A percentile compares a stretch with the other conserved stretches of the same genome.
Conservation (phyloP, 2,888 invertebrate species). For the Torymus aiolomorphi region DNA sequence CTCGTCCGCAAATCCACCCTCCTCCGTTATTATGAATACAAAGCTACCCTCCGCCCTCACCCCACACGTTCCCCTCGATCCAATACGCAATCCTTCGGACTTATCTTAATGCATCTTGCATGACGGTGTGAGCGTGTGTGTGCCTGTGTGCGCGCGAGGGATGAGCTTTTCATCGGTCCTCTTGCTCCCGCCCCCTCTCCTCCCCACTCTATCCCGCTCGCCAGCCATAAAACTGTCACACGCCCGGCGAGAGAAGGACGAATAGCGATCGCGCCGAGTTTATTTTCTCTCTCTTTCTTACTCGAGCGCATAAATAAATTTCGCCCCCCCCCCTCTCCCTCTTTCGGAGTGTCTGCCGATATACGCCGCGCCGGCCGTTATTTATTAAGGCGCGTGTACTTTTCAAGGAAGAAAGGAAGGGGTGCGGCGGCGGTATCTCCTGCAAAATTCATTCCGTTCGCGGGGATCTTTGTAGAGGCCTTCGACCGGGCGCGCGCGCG, state of each 20-base stretch:
- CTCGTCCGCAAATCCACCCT: not conserved
- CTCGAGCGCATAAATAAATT: slow-evolving; percentile 54
- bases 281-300: slow-evolving; percentile 42
- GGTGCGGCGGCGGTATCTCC: slow-evolving; percentile 45
- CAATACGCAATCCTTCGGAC: slow-evolving; percentile 47
- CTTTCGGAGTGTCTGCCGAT: slow-evolving; percentile 41
- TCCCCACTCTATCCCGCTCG: too few species aligned
- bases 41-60: not conserved
- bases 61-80: not conserved
- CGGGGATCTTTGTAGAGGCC: slow-evolving; percentile 39
- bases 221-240: slow-evolving; percentile 57
- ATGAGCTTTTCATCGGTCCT: slow-evolving; percentile 55
- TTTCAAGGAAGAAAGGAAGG: slow-evolving; percentile 42
- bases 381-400: slow-evolving; percentile 54
- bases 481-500: not conserved
- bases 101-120: slow-evolving; percentile 57
- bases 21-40: slow-evolving; percentile 44
- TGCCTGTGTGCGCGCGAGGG: slow-evolving; percentile 21
- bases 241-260: slow-evolving; percentile 42
- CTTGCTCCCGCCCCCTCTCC: not conserved
- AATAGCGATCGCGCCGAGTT: slow-evolving; percentile 55
- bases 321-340: slow-evolving; percentile 13
- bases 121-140: not conserved
- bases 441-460: slow-evolving; percentile 56
- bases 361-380: slow-evolving; percentile 48